These are phyloP conservation scores for Ophonus ardosiacus DNA, from an alignment of 2,888 invertebrate genomes.

Conservation along the genomic window DNA sequence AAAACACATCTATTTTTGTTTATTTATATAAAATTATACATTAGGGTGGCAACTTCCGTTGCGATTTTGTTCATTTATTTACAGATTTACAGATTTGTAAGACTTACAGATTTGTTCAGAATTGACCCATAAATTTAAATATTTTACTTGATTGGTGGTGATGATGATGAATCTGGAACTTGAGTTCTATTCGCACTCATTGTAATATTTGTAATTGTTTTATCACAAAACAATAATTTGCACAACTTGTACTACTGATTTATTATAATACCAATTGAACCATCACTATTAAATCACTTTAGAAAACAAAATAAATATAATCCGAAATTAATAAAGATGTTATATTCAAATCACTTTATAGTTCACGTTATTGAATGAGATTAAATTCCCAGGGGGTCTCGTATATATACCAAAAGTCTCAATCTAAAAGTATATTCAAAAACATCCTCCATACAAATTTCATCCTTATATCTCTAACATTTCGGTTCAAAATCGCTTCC, in stretches of 20 bases:
- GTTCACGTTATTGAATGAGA: slow-evolving; percentile 59
- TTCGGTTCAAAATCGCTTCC: slow-evolving; percentile 6
- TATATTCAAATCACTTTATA: slow-evolving; percentile 41
- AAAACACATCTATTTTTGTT: too few species aligned
- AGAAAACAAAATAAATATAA: background rate
- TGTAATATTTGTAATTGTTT: slow-evolving; percentile 30
- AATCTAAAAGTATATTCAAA: background rate
- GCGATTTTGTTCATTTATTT: too few species aligned
- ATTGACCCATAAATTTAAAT: background rate
- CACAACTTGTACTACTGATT: background rate
- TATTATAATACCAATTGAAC: background rate
- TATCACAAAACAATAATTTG: background rate
- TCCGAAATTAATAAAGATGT: background rate
- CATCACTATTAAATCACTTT: background rate
- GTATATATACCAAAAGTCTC: slow-evolving; percentile 68
- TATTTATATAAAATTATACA: too few species aligned
- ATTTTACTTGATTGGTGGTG: slow-evolving; percentile 81
- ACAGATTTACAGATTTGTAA: too few species aligned
- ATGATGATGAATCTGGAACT: slow-evolving; percentile 84
- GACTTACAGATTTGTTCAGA: too few species aligned
- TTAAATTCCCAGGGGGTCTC: slow-evolving; percentile 67
- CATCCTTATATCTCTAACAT: background rate
- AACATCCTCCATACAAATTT: background rate
- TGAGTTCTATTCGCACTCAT: slow-evolving; percentile 77
- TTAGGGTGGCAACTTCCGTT: too few species aligned